Evolutionary conservation across 2,113 vertebrate genomes (phyloP), one percentile per base, ranked within the genome.

Genomic region (Erinaceus europaeus): DNA sequence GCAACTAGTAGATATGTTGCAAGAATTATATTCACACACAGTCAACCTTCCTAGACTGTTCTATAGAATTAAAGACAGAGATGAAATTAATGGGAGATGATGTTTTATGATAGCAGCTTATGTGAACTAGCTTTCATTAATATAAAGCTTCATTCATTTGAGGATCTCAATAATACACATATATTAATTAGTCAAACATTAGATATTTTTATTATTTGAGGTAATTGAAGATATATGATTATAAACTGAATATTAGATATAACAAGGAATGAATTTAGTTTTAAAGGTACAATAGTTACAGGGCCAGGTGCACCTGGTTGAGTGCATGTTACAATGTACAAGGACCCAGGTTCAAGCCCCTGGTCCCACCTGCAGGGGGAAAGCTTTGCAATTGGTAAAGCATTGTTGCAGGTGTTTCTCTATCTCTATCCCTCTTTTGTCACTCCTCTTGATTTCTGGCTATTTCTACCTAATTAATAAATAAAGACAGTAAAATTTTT

Each of bases 131-230:
- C 29, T 85, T n/a, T 88, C 69, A 84, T 73, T 84, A 77, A 82
- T 77, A 89, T 92, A 81, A 93, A 84, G 42, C 4, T 90, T 34
- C 57, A 86, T 72, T 88, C 89, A 11, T 79, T 76, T 81, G 81
- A 77, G 38, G 38, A 93, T 9, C 48, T 84, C 59, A 68, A 53
- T 64, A 40, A n/a, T n/a, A 40, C 65, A 86, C 79, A 27, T 67
- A 84, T 1, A 81, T 75, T 82, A 87, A 89, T 81, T 92, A 93
- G 29, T 32, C 8, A 87, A 8, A 81, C 6, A 77, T 46, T 84
- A 68, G 11, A 82, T 74, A 86, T 57, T 65, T 36, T 52, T 44
- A 59, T 86, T 83, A 67, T 80, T 90, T 62, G 8, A 88, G 72
- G 55, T 72, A 88, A 76, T 9, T 38, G 29, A 21, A 17, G 17